A percentile compares a stretch with the other conserved stretches of the same genome.
phyloP scores from a whole-genome alignment of 1,140 invertebrate genomes.

The Orussus abietinus region DNA sequence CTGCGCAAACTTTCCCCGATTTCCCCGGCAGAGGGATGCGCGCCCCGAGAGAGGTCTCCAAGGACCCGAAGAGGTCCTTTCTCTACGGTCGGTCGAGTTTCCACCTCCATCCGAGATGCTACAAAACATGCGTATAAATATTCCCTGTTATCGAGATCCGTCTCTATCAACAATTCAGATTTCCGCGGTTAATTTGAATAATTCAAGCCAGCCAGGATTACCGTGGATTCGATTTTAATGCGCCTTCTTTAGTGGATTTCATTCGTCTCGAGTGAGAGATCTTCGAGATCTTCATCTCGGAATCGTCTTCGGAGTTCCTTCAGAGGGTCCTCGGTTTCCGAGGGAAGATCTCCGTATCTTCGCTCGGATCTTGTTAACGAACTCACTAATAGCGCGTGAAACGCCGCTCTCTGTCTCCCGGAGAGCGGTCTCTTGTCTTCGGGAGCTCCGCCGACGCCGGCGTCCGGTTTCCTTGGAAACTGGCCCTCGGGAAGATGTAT shows the following conservation, averaged over 20 bases:
- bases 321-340: too few species aligned
- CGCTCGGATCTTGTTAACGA: conserved; percentile 28
- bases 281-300: too few species aligned
- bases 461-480: too few species aligned
- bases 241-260: too few species aligned
- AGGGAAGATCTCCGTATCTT: conserved; percentile 17
- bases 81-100: neutral
- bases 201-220: neutral
- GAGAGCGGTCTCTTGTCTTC: too few species aligned
- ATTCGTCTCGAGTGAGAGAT: too few species aligned
- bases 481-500: too few species aligned
- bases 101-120: neutral
- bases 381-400: conserved; percentile 30
- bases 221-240: neutral
- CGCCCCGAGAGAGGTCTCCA: conserved; percentile 1
- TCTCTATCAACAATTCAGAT: neutral
- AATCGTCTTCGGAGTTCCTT: neutral
- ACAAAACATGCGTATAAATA: neutral
- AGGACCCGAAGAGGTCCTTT: neutral
- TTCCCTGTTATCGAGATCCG: neutral
- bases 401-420: too few species aligned
- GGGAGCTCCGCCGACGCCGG: too few species aligned
- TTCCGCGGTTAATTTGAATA: neutral
- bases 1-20: conserved; percentile 45
- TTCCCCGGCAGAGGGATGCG: conserved; percentile 22